Evolutionary conservation across 2,888 invertebrate species (phyloP), one percentile per base, ranked within the genome.

Genomic region (Drosophila dives): DNA sequence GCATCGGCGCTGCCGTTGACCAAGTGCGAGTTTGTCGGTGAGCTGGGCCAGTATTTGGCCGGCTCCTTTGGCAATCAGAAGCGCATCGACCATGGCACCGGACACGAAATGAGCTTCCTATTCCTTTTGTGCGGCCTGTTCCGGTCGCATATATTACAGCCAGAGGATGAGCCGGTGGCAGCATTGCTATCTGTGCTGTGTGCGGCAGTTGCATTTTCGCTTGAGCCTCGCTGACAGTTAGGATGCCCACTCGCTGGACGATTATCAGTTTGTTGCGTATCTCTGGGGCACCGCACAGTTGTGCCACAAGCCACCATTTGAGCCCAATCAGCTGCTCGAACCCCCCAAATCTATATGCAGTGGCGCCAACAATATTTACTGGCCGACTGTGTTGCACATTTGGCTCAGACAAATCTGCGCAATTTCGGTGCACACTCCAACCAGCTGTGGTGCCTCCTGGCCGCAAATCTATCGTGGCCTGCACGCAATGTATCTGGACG

Each of bases 181-280:
- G 98, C 97, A 0, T 55, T 93, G 17, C 70, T 89, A 82, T 93
- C 92, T 99, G 77, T 94, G 94, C 50, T 94, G 99, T 73, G 97
- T 95, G 36, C 95, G 99, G 69, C 96, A 95, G 93, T 94, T 95
- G 72, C 96, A 95, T 1, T 99, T 99, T 92, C 94, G 97, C 81
- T 98, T 99, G 98, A 99, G 99, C 93, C 99, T 99, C 10, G 99
- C 99, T 0, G 99, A 99, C 12, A 98, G 98, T 92, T 99, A 99
- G 90, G 99, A 99, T 2, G 99, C 99, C 23, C 99, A 99, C 98
- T 98, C 99, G 89, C 94, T 99, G 62, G 99, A 99, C 93, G 99
- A 99, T 92, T 99, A 97, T 92, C 99, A 99, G 92, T 99, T 99
- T 94, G 94, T 99, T 45, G 98, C 99, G 11, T 99, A 99, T 90